These are phyloP conservation scores for Apis dorsata DNA, from an alignment of 1,140 invertebrate species.

Conservation along the genomic window DNA sequence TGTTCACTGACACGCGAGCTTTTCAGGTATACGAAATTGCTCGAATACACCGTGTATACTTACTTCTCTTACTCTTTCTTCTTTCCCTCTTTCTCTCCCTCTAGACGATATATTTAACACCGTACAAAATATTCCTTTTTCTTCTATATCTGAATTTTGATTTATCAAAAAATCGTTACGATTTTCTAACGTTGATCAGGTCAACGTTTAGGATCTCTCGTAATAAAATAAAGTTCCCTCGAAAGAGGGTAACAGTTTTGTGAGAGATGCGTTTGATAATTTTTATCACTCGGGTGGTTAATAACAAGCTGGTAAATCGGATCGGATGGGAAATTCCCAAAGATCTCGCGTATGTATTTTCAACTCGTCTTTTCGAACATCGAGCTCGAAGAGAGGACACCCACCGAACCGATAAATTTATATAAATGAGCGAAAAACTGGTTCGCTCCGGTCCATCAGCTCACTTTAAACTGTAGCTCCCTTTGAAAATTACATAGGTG, in stretches of 20 bases:
- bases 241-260: background rate
- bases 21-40: background rate
- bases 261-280: background rate
- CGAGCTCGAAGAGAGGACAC: background rate
- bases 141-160: background rate
- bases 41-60: background rate
- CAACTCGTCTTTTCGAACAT: conserved; percentile 3
- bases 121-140: background rate
- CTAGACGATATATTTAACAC: background rate
- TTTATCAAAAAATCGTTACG: no score
- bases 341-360: background rate
- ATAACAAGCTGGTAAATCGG: background rate
- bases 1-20: conserved; percentile 23
- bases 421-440: conserved; percentile 45
- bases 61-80: no score
- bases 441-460: conserved; percentile 6
- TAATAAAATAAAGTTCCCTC: background rate
- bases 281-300: background rate
- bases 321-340: conserved; percentile 1
- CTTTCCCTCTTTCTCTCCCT: background rate
- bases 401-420: conserved; percentile 36
- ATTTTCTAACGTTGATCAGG: background rate
- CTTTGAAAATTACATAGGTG: conserved; percentile 41
- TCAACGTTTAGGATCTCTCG: background rate
- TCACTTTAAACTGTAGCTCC: conserved; percentile 31